Conservation (phyloP, 2,113 vertebrate genomes). For the Myrmophylax atrothorax region DNA sequence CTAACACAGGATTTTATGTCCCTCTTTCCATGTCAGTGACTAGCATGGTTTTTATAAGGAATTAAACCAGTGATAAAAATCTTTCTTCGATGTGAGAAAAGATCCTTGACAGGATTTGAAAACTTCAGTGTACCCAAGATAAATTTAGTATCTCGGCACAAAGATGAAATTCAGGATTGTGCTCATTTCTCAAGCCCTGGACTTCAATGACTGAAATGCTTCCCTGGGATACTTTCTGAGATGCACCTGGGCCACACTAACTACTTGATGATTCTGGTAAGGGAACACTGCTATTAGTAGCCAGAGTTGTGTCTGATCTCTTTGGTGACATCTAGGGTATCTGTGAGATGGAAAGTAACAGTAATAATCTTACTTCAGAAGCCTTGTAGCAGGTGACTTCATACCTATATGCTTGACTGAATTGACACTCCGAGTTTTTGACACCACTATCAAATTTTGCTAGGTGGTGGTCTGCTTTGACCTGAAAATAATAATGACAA, state of each 20-base stretch:
- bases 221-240: neutral
- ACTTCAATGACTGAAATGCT: neutral
- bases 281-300: neutral
- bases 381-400: neutral
- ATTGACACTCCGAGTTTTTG: neutral
- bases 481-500: neutral
- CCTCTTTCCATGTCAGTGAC: neutral
- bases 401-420: neutral
- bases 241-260: neutral
- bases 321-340: neutral
- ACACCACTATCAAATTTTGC: neutral
- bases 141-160: neutral
- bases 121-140: neutral
- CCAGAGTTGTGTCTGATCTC: neutral
- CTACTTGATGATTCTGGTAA: neutral
- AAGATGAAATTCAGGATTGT: neutral
- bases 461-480: neutral
- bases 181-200: neutral
- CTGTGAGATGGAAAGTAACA: neutral
- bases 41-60: neutral
- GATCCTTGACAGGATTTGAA: neutral
- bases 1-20: neutral
- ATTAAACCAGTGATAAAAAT: neutral
- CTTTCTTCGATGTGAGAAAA: neutral
- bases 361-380: neutral